Evolutionary conservation across 2,797 vertebrate species (phyloP), one percentile per base, ranked within the genome.

Genomic region (Gobio occitaniae): DNA sequence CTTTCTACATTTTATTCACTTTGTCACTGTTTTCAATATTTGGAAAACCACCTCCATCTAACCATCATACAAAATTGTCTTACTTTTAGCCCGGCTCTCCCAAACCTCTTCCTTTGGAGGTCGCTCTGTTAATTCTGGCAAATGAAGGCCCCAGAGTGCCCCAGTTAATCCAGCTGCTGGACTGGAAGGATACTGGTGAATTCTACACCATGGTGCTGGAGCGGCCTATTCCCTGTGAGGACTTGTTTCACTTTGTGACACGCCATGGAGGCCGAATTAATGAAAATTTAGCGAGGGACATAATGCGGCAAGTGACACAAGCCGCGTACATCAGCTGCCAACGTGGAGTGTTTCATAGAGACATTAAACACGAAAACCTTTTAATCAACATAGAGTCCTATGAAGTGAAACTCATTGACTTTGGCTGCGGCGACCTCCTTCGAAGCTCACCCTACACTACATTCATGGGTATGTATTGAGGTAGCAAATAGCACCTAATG

Each of bases 401-500:
- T 1, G 54, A 75, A 1, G 54, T 83, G 16, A 83, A 83, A 7
- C n/a, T 74, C 0, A 82, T 82, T 19, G 80, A 83, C 21, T 83
- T 66, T 36, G 70, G 70, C 70, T 61, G 54, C 9, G 54, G 81
- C 0, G 71, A 65, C n/a, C 17, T 63, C 25, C 25, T 65, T 6
- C 61, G 29, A 2, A 29, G 4, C 12, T 0, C 12, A 7, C 4
- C n/a, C 11, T 65, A 65, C 0, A 65, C 61, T 5, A 29, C 25
- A 6, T 65, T 65, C 13, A 32, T 65, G 61, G 61, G 61, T 65
- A 32, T 16, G 61, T 29, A 32, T 7, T 32, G 12, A 65, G 32
- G 61, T 10, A 13, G 13, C 5, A 65, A 11, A 65, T 38, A 15
- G 2, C 21, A 59, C 21, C 21, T 25, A 61, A 10, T 47, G 44